phyloP scores from a whole-genome alignment of 2,113 vertebrate species.

The Muntiacus muntjak region DNA sequence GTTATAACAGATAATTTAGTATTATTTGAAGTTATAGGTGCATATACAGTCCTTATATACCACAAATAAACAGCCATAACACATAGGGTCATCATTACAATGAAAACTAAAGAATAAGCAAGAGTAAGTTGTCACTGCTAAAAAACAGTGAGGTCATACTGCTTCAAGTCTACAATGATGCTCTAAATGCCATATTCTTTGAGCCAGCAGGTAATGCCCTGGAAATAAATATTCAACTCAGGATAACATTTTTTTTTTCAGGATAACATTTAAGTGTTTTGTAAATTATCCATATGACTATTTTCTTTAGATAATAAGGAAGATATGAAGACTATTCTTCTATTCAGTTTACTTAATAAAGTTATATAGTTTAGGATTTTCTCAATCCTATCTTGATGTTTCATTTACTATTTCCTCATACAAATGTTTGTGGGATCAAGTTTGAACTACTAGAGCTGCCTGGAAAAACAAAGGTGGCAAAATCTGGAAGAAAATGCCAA shows the following conservation, averaged over 20 bases:
- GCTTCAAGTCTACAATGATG: neutral
- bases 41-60: neutral
- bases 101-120: constrained; percentile 27
- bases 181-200: constrained; percentile 23
- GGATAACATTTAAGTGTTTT: neutral
- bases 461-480: constrained; percentile 40
- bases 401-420: constrained; percentile 43
- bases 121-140: neutral
- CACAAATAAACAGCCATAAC: constrained; percentile 10
- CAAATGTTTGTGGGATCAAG: constrained; percentile 33
- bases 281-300: neutral
- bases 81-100: constrained; percentile 37
- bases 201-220: neutral
- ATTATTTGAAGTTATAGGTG: constrained; percentile 28
- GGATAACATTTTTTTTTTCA: neutral
- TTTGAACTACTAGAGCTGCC: constrained; percentile 38
- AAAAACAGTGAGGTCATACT: neutral
- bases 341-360: constrained; percentile 25
- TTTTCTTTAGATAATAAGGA: neutral
- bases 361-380: constrained; percentile 14
- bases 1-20: neutral
- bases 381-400: neutral
- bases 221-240: constrained; percentile 27
- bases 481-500: constrained; percentile 39
- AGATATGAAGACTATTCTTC: neutral